Base-by-base conservation (phyloP, 2,888 invertebrate genomes). In the Temnothorax rugatulus region DNA sequence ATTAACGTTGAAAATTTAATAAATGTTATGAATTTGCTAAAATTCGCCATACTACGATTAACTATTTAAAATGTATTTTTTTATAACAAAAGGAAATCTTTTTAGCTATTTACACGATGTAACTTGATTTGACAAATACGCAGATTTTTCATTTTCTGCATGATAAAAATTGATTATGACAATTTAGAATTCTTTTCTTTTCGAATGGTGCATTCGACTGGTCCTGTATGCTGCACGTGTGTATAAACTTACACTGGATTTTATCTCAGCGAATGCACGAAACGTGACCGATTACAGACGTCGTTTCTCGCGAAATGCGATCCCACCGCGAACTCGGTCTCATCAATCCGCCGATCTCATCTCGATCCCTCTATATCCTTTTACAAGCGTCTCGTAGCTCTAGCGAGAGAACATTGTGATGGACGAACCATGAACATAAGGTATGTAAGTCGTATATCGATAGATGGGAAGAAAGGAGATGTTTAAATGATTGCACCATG, bases 241-340 rank as follows among this genome's bases (percentile, higher is more conserved):
- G 52, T 74, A 86, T 79, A 57, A 50, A 87, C 84, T 41, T 77
- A 38, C 25, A 52, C 59, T 84, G 68, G 82, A 77, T 84, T 87
- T 69, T 79, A 69, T 61, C 47, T 9, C 64, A 54, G 75, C 66
- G 63, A 86, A 83, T 59, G 83, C 74, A 21, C 25, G 50, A 63
- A 83, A 83, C 85, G 85, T 85, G 89, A 83, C 82, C 87, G 87
- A 89, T 89, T 84, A 87, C 84, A 79, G 82, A 38, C 76, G 66
- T 83, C 77, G 59, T 64, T 83, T 25, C 54, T 25, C 59, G n/a
- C 41, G 73, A 57, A 82, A 63, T 57, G 29, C 57, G 50, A 64
- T 50, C 64, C 41, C 38, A 18, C 69, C 38, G 34, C 77, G 69
- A 84, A 57, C 83, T 29, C 54, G 4, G 54, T 79, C 18, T 74